Percentiles rank a stretch among this genome's conserved stretches.
Evolutionary conservation across 2,113 vertebrate species (phyloP).

Genomic region (Gobius niger): DNA sequence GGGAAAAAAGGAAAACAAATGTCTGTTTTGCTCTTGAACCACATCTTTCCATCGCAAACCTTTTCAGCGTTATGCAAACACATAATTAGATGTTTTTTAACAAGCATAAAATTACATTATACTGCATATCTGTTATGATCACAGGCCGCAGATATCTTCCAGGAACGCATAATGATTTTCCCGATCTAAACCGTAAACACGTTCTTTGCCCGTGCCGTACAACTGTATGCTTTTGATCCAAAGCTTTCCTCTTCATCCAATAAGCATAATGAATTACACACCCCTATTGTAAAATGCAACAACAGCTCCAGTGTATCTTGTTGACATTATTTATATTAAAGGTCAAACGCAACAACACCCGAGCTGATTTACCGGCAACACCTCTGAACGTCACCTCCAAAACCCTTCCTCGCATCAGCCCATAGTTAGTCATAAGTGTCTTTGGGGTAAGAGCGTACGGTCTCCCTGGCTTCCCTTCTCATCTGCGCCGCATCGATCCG

Average conservation of each 20-base stretch:
- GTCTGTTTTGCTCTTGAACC: no score
- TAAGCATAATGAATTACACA: not conserved
- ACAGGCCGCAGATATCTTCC: no score
- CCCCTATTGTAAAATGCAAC: not conserved
- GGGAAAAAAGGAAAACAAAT: no score
- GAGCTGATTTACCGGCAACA: conserved; percentile 23
- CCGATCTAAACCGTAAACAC: not conserved
- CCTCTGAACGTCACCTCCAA: conserved; percentile 24
- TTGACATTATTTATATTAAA: not conserved
- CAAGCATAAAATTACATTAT: no score
- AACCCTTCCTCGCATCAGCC: conserved; percentile 20
- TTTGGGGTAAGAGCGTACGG: conserved; percentile 1
- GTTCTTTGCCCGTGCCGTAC: not conserved
- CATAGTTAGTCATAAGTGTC: conserved; percentile 41
- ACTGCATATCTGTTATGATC: no score
- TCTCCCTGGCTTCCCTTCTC: not conserved
- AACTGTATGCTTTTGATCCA: not conserved
- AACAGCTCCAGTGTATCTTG: not conserved
- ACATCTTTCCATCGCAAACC: no score
- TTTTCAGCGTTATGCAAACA: no score
- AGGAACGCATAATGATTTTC: no score
- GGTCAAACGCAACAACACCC: not conserved
- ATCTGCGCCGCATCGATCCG: conserved; percentile 50
- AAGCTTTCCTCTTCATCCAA: not conserved
- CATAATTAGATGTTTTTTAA: no score